A percentile compares a stretch with the other conserved stretches of the same genome.
Evolutionary conservation across 1,140 invertebrate species (phyloP).

Genomic region (Callitettix versicolor): DNA sequence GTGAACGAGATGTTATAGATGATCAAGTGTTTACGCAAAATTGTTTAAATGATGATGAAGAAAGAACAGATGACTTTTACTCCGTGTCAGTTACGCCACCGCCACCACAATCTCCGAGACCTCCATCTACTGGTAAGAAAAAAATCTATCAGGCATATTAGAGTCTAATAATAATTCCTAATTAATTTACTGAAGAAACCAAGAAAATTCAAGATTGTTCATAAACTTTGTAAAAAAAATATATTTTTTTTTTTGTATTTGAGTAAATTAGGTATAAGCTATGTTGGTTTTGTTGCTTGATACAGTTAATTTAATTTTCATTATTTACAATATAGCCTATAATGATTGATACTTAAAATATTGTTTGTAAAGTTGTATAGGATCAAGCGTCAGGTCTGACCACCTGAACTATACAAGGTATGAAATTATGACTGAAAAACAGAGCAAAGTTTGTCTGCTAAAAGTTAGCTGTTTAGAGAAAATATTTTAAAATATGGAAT

Average conservation of each 20-base stretch:
- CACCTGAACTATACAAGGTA: no score
- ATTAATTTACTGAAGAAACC: not conserved
- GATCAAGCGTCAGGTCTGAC: no score
- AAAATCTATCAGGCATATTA: constrained; percentile 5
- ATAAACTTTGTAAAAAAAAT: constrained; percentile 1
- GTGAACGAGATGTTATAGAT: constrained; percentile 43
- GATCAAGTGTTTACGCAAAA: constrained; percentile 44
- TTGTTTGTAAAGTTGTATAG: no score
- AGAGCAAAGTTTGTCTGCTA: no score
- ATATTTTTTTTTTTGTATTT: not conserved
- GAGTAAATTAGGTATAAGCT: not conserved
- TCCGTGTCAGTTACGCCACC: constrained; percentile 44
- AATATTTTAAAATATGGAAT: no score
- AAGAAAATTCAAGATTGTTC: not conserved
- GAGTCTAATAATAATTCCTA: not conserved
- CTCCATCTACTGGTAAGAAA: constrained; percentile 50
- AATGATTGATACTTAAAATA: no score
- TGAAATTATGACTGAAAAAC: no score
- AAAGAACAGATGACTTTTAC: constrained; percentile 32
- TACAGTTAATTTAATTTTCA: not conserved
- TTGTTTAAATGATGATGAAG: constrained; percentile 43
- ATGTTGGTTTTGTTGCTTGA: not conserved
- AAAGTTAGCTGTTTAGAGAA: no score
- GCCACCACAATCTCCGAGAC: constrained; percentile 51
- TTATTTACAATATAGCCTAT: not conserved